phyloP scores from a whole-genome alignment of 2,113 vertebrate genomes.

The Pampusana beccarii region DNA sequence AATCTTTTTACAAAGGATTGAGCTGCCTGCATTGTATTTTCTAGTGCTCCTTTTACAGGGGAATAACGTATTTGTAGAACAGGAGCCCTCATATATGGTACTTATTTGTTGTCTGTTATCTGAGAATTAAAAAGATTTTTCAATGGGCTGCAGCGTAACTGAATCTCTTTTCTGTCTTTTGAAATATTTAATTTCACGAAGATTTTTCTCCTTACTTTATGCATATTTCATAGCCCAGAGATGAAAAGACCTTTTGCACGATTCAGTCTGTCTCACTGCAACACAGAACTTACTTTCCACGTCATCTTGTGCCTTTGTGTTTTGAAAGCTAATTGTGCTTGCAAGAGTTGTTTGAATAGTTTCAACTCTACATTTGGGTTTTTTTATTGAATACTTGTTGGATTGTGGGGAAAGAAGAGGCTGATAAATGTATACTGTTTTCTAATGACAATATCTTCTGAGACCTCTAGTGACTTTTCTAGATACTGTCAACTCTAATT shows the following conservation, averaged over 20 bases:
- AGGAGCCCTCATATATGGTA: neutral
- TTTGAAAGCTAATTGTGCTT: neutral
- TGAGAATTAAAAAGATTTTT: neutral
- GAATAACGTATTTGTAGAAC: neutral
- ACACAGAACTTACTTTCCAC: neutral
- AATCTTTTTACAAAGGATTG: conserved; percentile 59
- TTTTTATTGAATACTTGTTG: neutral
- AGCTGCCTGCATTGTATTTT: neutral
- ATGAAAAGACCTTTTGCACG: neutral
- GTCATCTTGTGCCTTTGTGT: neutral
- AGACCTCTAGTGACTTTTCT: neutral
- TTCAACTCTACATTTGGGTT: neutral
- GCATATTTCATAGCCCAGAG: neutral
- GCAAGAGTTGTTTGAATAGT: neutral
- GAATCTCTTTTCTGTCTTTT: neutral
- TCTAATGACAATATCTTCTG: neutral
- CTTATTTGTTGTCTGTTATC: neutral
- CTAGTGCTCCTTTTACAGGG: neutral
- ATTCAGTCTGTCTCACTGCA: neutral
- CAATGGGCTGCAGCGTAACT: neutral
- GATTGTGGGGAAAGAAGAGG: neutral
- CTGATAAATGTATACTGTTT: neutral
- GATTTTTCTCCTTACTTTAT: neutral
- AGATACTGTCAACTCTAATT: neutral
- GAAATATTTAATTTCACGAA: neutral